Evolutionary conservation across 2,113 vertebrate species (phyloP).

Genomic region (Malurus alboscapulatus): DNA sequence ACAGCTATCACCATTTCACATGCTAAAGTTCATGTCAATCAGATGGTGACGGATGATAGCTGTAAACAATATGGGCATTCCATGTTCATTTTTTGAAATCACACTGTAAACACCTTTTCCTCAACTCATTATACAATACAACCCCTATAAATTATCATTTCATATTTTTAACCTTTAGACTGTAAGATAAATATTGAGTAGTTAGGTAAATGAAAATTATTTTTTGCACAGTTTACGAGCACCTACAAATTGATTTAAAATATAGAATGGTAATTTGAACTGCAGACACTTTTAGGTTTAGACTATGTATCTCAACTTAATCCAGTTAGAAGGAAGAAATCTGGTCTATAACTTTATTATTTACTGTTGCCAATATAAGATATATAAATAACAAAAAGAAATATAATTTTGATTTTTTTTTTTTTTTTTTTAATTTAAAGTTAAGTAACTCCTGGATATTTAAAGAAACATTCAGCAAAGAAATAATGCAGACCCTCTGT

Average conservation of each 20-base stretch:
- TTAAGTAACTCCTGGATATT: background rate
- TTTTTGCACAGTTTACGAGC: background rate
- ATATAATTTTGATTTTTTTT: background rate
- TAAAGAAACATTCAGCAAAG: background rate
- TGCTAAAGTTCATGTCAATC: background rate
- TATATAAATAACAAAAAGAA: background rate
- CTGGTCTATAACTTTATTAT: background rate
- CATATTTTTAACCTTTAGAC: background rate
- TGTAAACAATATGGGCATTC: background rate
- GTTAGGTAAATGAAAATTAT: background rate
- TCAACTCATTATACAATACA: background rate
- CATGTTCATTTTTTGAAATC: background rate
- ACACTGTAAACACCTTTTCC: background rate
- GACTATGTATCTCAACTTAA: background rate
- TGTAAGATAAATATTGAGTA: background rate
- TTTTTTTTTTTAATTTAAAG: background rate
- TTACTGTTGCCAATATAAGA: background rate
- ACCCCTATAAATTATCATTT: background rate
- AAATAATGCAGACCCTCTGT: background rate
- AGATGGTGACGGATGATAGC: background rate
- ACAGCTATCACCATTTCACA: background rate
- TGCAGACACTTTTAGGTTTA: background rate
- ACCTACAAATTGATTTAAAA: background rate
- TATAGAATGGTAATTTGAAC: background rate
- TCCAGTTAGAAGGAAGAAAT: background rate